Evolutionary conservation across 2,113 vertebrate genomes (phyloP), one percentile per base, ranked within the genome.

Genomic region (Micronycteris hirsuta): DNA sequence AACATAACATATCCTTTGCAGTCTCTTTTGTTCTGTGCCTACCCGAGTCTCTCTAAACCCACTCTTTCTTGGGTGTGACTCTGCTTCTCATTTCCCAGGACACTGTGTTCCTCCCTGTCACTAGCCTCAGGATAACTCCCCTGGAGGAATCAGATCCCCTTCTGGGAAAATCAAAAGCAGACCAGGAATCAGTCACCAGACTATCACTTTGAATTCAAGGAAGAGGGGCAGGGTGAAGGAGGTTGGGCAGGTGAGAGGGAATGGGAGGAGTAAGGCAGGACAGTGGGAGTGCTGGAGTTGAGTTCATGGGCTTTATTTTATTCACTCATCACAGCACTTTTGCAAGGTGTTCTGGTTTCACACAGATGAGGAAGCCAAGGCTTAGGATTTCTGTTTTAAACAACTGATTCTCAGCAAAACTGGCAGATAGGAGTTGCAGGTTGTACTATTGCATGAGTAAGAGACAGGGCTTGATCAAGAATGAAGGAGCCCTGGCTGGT

Each of bases 141-240:
- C 78, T 65, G 58, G 31, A 81, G 77, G 65, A 76, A 77, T 28
- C 47, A 31, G 38, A 45, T 82, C 26, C 36, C 43, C 43, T 95
- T 87, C 58, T 84, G 71, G 85, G 68, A 63, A 96, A 94, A 97
- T 80, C 43, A 89, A 95, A 95, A 71, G 49, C 49, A 52, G n/a
- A 77, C 70, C 22, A 92, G 82, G 31, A 86, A 92, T 92, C 82
- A 92, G 76, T 95, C 93, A 92, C 67, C 68, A 86, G 36, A 92
- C 49, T 24, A 65, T 91, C 47, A 63, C 70, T 90, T 47, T 54
- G 70, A 93, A 94, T 31, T 71, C 14, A 88, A 67, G 43, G 47
- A 84, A 92, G 78, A 3, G 78, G 33, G 38, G 12, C n/a, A 1
- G 67, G 2, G 28, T 0, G 0, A 13, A 45, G 36, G 28, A 33